Base-by-base conservation (phyloP, 2,797 vertebrate genomes). In the Danio kyathit region DNA sequence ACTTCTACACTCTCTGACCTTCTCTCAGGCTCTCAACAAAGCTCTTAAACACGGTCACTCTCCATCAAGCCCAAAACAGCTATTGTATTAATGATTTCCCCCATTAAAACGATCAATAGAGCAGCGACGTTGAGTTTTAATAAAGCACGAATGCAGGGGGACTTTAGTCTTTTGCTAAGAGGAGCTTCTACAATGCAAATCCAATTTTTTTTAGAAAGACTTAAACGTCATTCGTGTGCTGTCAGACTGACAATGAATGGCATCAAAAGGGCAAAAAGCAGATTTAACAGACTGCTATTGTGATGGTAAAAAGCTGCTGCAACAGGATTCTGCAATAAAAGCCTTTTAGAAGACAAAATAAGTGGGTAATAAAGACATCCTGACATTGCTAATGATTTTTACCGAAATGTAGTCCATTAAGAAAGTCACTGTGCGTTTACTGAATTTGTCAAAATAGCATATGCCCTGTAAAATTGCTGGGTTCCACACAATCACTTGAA, bases 51-150 rank as follows among this genome's bases (percentile, higher is more conserved):
- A n/a, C 5, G 9, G 66, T 73, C 17, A 13, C 65, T 73, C 54
- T 63, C 48, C 76, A 70, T 74, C 61, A 69, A 65, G 69, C 71
- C 16, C 70, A 69, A 71, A 69, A 83, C 41, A 69, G 76, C 70
- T 40, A 79, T 79, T 79, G 67, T 79, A 71, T 63, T 71, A 79
- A 71, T 71, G 46, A 79, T 63, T 57, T 67, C 44, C 63, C 66
- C 40, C 72, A 75, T 76, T 64, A 52, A 60, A 73, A 75, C 2
- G 9, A 63, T 71, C 57, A 76, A 57, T 63, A 74, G 60, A 73
- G 56, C 71, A 71, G 48, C 56, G 21, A 38, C 54, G 44, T 52
- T 41, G 60, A 64, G 70, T 10, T 16, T 75, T 67, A 75, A 72
- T 66, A 75, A 71, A 57, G 59, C 40, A 19, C 16, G 51, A 59